Base-by-base conservation (phyloP, 2,113 vertebrate species). In the Megaleporinus macrocephalus region DNA sequence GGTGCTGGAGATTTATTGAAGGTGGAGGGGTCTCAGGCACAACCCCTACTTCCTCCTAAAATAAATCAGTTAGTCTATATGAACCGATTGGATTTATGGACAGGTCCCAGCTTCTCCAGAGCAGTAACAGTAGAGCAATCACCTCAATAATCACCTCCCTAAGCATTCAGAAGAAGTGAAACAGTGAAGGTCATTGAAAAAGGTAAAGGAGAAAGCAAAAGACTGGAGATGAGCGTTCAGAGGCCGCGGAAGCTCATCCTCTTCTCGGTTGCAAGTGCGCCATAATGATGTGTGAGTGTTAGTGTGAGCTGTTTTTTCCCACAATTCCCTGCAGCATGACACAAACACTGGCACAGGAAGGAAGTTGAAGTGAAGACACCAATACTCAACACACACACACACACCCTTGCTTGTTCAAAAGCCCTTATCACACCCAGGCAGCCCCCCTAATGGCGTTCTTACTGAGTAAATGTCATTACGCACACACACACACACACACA, bases 371-470 rank as follows among this genome's bases (percentile, higher is more conserved):
- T 71, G 55, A 76, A 79, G 62, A 62, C 66, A 73, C 47, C 69
- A 79, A 79, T 59, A 47, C 36, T 63, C 74, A 62, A 44, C 16
- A 55, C 30, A 14, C 49, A 59, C 55, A 62, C 24, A 62, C 78
- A n/a, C 79, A 65, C 16, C 41, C 63, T 65, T 27, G 41, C 62
- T 59, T 76, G 53, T 79, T 84, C 72, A 84, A 70, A 80, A 24
- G 65, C 66, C 61, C 78, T 80, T 80, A 84, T 84, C 78, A 65
- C 78, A 80, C 55, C 41, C 59, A 84, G 65, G 79, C 83, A 84
- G 78, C 79, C 68, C 69, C 44, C 55, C 63, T 84, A 84, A 84
- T 80, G 73, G 68, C 73, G 72, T 73, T 74, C 71, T 59, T 74
- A 69, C 75, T 69, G 53, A 66, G 51, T 47, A 84, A 79, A 79